phyloP scores from a whole-genome alignment of 2,797 vertebrate species.

The Poecilia gillii region DNA sequence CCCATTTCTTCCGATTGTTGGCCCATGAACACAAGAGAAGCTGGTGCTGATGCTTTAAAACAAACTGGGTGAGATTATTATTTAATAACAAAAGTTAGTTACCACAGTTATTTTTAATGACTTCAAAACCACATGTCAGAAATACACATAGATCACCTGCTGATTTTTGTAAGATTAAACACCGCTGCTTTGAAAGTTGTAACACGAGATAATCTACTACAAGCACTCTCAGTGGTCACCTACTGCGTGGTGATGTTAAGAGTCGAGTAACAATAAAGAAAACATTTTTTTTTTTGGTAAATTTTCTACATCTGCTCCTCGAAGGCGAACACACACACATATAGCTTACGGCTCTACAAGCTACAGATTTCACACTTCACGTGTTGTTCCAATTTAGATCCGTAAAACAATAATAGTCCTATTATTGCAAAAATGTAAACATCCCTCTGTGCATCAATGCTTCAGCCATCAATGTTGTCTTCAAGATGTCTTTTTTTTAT shows the following conservation, averaged over 20 bases:
- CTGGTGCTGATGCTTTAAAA: slow-evolving; percentile 24
- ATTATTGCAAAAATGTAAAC: slow-evolving; percentile 84
- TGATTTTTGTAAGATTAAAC: slow-evolving; percentile 44
- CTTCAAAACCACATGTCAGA: slow-evolving; percentile 47
- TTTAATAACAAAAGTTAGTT: slow-evolving; percentile 36
- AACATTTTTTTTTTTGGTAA: slow-evolving; percentile 32
- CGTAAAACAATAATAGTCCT: slow-evolving; percentile 67
- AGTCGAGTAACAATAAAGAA: slow-evolving; percentile 56
- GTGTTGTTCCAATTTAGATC: slow-evolving; percentile 62
- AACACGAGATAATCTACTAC: slow-evolving; percentile 40
- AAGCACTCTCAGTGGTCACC: slow-evolving; percentile 52
- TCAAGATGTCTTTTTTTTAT: slow-evolving; percentile 27
- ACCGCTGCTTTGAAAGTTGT: slow-evolving; percentile 44
- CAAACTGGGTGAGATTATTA: slow-evolving; percentile 39
- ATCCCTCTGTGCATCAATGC: slow-evolving; percentile 68
- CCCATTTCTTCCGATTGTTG: slow-evolving; percentile 27
- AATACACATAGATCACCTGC: slow-evolving; percentile 34
- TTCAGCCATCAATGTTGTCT: slow-evolving; percentile 52
- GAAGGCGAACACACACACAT: slow-evolving; percentile 10
- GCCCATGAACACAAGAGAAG: slow-evolving; percentile 35
- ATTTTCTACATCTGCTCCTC: slow-evolving; percentile 21
- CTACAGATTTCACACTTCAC: slow-evolving; percentile 62
- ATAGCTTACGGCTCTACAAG: slow-evolving; percentile 49
- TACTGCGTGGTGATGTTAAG: slow-evolving; percentile 67
- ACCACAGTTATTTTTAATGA: slow-evolving; percentile 27